These are phyloP conservation scores for Acanthosepion esculentum DNA, from an alignment of 2,888 invertebrate species.

Conservation along the genomic window DNA sequence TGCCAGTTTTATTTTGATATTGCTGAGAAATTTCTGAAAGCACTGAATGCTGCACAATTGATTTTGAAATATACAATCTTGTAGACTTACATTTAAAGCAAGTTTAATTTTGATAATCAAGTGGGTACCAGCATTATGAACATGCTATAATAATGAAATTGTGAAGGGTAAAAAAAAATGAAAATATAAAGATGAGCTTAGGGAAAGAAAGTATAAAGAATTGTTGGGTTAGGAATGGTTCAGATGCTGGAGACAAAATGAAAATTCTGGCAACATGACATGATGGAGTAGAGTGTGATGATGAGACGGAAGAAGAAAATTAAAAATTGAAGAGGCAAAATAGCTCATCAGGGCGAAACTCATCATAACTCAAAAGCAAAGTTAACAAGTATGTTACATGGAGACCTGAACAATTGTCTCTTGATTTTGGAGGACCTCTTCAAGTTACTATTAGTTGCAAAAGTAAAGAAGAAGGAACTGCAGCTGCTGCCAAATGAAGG, in stretches of 20 bases:
- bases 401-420: not conserved
- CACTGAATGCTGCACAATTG: no score
- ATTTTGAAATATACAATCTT: no score
- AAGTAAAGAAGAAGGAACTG: not conserved
- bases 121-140: not conserved
- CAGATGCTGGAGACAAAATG: not conserved
- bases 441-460: not conserved
- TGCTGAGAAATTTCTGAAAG: no score
- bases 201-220: not conserved
- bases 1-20: no score
- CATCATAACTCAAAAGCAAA: not conserved
- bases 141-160: not conserved
- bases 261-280: not conserved
- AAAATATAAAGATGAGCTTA: not conserved
- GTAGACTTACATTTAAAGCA: not conserved
- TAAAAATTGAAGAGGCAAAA: not conserved
- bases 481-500: not conserved
- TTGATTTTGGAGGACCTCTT: conserved; percentile 2
- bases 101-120: not conserved
- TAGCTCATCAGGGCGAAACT: not conserved
- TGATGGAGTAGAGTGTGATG: not conserved
- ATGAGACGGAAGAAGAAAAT: not conserved
- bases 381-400: not conserved
- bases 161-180: not conserved
- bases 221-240: not conserved